These are phyloP conservation scores for Acinonyx jubatus DNA, from an alignment of 2,113 vertebrate genomes.

Conservation along the genomic window DNA sequence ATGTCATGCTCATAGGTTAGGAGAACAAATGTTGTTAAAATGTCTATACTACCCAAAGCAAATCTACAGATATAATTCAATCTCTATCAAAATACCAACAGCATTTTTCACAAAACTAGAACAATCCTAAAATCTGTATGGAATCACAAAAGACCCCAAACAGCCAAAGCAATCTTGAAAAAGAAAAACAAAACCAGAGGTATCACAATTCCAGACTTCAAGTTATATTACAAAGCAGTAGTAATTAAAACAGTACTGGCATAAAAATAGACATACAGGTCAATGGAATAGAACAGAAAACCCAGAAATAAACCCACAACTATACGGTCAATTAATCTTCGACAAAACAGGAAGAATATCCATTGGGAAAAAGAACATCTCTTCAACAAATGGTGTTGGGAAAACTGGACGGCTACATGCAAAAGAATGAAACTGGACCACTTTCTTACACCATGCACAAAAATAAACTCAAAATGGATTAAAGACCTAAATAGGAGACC, in stretches of 20 bases:
- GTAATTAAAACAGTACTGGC: background rate
- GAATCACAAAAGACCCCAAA: background rate
- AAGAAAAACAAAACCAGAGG: background rate
- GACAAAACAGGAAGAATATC: background rate
- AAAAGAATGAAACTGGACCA: background rate
- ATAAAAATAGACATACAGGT: background rate
- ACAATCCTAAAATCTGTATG: background rate
- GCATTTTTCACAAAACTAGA: background rate
- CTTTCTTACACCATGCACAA: background rate
- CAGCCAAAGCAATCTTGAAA: background rate
- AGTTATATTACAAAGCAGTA: background rate
- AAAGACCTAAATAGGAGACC: background rate
- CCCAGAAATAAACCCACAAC: background rate
- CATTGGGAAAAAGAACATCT: background rate
- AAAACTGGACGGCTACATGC: background rate
- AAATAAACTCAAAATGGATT: background rate
- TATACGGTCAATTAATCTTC: background rate
- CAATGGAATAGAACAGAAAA: background rate
- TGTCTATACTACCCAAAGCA: background rate
- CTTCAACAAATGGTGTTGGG: background rate
- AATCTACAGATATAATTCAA: background rate
- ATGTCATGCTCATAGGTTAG: background rate
- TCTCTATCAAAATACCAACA: background rate
- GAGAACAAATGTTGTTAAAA: background rate
- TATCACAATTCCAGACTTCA: background rate